Base-by-base conservation (phyloP, 1,140 invertebrate species). In the Ceratosolen solmsi region DNA sequence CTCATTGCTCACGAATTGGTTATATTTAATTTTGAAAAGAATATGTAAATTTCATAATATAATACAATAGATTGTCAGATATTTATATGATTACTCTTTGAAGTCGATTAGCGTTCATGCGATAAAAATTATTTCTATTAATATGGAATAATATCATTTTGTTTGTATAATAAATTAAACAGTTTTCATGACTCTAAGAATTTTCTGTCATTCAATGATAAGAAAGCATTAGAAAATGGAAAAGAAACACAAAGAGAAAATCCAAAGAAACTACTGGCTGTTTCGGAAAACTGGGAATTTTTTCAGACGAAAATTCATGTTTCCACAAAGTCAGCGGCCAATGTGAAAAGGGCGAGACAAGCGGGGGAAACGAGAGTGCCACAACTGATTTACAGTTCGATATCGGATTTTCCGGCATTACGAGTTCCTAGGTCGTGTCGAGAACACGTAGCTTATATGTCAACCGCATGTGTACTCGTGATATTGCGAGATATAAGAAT, bases 361-460 rank as follows among this genome's bases (percentile, higher is more conserved):
- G 30, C 72, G 22, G 9, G 11, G 20, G 20, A 56, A 74, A 30
- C 30, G 25, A 74, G 49, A 56, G 9, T 74, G 27, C 9, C 30
- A 56, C 49, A 49, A 56, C 51, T 70, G 63, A 54, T 68, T 68
- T 78, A 54, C 63, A 49, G 58, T 20, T 20, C 33, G 56, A 65
- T 77, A 78, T 68, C 63, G 76, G 36, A 68, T 78, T 68, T 65
- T 68, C 60, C 46, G 15, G 27, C n/a, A 20, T 51, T 60, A 33
- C 30, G 20, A 68, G 33, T 68, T 68, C 41, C 63, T 7, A 68
- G 41, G 60, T 49, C 20, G 15, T 46, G 7, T 58, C 15, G 36
- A 77, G 65, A 65, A 20, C 2, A 2, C 9, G 22, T 38, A 49
- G 38, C 15, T 49, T 11, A 22, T 11, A 68, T 68, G 36, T 38